Base-by-base conservation (phyloP, 2,888 invertebrate genomes). In the Plagodis pulveraria region DNA sequence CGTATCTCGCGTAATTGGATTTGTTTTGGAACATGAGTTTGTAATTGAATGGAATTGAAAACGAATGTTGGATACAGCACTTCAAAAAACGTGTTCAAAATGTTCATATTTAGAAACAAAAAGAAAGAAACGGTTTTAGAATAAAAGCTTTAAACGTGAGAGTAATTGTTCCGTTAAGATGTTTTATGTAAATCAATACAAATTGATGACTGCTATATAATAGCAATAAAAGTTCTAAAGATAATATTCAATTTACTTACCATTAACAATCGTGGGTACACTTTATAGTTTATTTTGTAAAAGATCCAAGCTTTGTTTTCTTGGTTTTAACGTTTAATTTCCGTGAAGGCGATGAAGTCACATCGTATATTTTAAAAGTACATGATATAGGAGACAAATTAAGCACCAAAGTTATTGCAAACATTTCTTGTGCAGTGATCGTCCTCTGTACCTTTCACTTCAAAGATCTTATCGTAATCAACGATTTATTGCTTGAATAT, bases 1-100 rank as follows among this genome's bases (percentile, higher is more conserved):
- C 6, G 32, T 40, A 42, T 62, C 63, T 59, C 63, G 67, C 70
- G 78, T 80, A 77, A 80, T 81, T 77, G 71, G 77, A 78, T 82
- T 79, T 80, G 80, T 83, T 81, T 83, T 80, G 78, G 81, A 84
- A 84, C 85, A 83, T 81, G 76, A 80, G 77, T 80, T 80, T 76
- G 84, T 87, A 86, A 87, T 87, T 87, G 86, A 85, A 83, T 77
- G 75, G 78, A 84, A 84, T 82, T 73, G 75, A 76, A 80, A 79
- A 79, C 78, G 76, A 78, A 79, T 78, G 74, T 66, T 70, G 71
- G 58, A 62, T 41, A 62, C 62, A 72, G 73, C 76, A 75, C 74
- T 76, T 66, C 69, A 71, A 63, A 69, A 75, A 77, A 74, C 80
- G 69, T 68, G 71, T 52, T 38, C 35, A 38, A 6, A 45, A 52